Conservation (phyloP, 2,113 vertebrate genomes). For the Panurus biarmicus region DNA sequence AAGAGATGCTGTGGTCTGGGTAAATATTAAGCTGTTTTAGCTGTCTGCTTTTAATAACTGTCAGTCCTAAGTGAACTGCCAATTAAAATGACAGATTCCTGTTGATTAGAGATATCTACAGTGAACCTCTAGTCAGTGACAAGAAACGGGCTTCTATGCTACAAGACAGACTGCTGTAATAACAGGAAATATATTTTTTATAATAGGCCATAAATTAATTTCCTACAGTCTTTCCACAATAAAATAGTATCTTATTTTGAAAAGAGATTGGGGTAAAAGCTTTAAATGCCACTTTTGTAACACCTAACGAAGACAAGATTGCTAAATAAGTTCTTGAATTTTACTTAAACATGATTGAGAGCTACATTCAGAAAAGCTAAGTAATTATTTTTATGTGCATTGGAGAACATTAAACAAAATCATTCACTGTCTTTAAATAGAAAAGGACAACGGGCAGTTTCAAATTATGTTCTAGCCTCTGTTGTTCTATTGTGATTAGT, state of each 20-base stretch:
- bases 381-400: background rate
- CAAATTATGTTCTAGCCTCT: background rate
- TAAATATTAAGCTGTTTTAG: background rate
- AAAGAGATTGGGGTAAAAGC: background rate
- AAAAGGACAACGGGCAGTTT: background rate
- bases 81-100: background rate
- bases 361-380: background rate
- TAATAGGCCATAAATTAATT: background rate
- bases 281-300: background rate
- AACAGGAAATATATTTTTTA: background rate
- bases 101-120: background rate
- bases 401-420: background rate
- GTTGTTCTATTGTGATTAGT: background rate
- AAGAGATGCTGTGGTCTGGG: background rate
- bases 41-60: background rate
- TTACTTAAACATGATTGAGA: background rate
- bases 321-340: background rate
- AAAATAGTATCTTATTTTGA: background rate
- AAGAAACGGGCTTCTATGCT: background rate
- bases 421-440: background rate
- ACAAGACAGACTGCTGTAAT: background rate
- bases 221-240: background rate
- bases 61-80: background rate
- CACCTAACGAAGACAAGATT: background rate
- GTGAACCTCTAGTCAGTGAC: background rate